Evolutionary conservation across 2,113 vertebrate genomes (phyloP), one percentile per base, ranked within the genome.

Genomic region (Herpailurus yagouaroundi): DNA sequence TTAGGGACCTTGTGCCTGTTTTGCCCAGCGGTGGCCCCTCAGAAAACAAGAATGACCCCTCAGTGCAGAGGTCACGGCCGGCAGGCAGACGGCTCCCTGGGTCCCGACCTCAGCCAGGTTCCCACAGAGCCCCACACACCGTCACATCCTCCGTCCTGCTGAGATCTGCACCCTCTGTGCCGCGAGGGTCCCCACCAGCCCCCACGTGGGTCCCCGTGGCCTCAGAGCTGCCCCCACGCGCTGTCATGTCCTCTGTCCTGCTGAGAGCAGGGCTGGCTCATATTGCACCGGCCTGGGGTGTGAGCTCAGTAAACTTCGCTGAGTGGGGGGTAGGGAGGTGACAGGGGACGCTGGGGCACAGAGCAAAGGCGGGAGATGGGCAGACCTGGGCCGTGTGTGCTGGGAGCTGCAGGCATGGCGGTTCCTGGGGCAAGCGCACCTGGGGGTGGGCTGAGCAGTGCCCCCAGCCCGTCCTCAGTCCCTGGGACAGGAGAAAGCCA

Each of bases 61-160:
- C 57, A 27, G 5, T 12, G 4, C 12, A 66, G 29, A 31, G 45
- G 45, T 66, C 23, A 7, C 1, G 1, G 38, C 41, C 41, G 11
- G 60, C 3, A 0, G 1, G 16, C 14, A 6, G 27, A 8, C 29
- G 4, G 15, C 36, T 29, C 52, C 48, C 1, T 3, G 6, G 16
- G 57, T 60, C 57, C 57, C 21, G 8, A 0, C 7, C 57, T 25
- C 57, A 21, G 57, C 21, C 23, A 23, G 0, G 21, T 60, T 60
- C 57, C 21, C 7, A 8, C 57, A 23, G 57, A 25, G 57, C 23
- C 57, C 57, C 7, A 0, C 57, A 60, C 57, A 0, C 19, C 8
- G 7, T 57, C 55, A 3, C 7, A 7, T 57, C 55, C 19, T 18
- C 55, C 19, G 55, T 57, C 55, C 55, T 57, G 55, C 55, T 57